Evolutionary conservation across 2,888 invertebrate genomes (phyloP), one percentile per base, ranked within the genome.

Genomic region (Calliphora vomitoria): DNA sequence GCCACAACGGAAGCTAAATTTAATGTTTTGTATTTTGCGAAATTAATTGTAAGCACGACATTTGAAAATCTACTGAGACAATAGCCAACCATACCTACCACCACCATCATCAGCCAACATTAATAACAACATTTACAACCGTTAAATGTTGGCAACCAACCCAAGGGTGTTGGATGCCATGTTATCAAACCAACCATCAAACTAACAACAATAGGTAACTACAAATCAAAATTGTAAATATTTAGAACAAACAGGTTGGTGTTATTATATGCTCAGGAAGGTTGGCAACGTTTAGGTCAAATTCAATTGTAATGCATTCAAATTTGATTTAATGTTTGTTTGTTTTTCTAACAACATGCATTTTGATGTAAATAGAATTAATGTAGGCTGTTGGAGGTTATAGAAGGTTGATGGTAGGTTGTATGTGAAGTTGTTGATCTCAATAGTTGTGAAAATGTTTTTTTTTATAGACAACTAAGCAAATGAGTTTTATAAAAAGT

Each of bases 1-100:
- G 8, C 25, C 79, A 79, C 74, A 83, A 83, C 86, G 86, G 82
- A 86, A 86, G 86, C 79, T 55, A 76, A 71, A 75, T 66, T 80
- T 85, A 64, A 44, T 72, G 25, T 71, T 79, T 55, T 55, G 8
- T 58, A 58, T n/a, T 75, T 75, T 66, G 58, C 74, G 18, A 83
- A 72, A 72, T 83, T 69, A 83, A 76, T 76, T 83, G 71, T 15
- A 71, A 31, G 25, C 76, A 76, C 38, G 68, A 75, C 60, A 82
- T 75, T 72, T 64, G 35, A 31, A 31, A n/a, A 38, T 8, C 38
- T 35, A 35, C 6, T 6, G 4, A 38, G 25, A 71, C 13, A 35
- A 64, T n/a, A 62, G 0, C 25, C 41, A 35, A 20, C 35, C 50
- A 35, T 15, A 47, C 5, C 55, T 13, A 13, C 2, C 53, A 58